Evolutionary conservation across 1,140 invertebrate species (phyloP), one percentile per base, ranked within the genome.

Genomic region (Brachionus sp.): DNA sequence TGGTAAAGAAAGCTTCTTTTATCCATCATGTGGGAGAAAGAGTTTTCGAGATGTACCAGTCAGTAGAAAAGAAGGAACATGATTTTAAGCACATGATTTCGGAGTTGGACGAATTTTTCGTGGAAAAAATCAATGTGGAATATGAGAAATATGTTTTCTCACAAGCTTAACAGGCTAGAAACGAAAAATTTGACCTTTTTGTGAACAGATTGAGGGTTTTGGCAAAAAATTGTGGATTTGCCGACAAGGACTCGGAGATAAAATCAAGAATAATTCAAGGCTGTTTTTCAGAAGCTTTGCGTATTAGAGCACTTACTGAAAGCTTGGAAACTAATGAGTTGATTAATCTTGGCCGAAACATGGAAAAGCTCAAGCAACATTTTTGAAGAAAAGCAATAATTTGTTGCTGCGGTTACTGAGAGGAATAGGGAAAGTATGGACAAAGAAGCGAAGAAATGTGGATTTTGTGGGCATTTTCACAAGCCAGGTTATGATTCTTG

Each of bases 121-220:
- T 62, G 12, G 57, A 62, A n/a, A 62, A 62, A 16, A 29, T 62
- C 5, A 62, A 62, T 62, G 25, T 62, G 12, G 57, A 62, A n/a
- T 62, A 62, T n/a, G 57, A 62, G 57, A 62, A 62, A 62, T 62
- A 25, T 62, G 25, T 62, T 12, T 62, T 62, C n/a, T 62, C 57
- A 5, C 57, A 62, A 29, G 57, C 57, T 12, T 6, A n/a, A 62
- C 57, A 62, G 23, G 57, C 6, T 25, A 62, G 57, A 29, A 62
- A 5, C 23, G 57, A 62, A 16, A 5, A 25, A 16, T 62, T 62
- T 29, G 57, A 62, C 25, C 3, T 29, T 25, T 62, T 62, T n/a
- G 57, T 62, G 23, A 62, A 62, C 23, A 62, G 57, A n/a, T n/a
- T 62, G 6, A 62, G 57, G 23, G n/a, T 62, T 5, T 62, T 62